Percentiles rank a stretch among this genome's conserved stretches.
phyloP scores from a whole-genome alignment of 2,888 invertebrate genomes.

The Scaptomyza tumidula region DNA sequence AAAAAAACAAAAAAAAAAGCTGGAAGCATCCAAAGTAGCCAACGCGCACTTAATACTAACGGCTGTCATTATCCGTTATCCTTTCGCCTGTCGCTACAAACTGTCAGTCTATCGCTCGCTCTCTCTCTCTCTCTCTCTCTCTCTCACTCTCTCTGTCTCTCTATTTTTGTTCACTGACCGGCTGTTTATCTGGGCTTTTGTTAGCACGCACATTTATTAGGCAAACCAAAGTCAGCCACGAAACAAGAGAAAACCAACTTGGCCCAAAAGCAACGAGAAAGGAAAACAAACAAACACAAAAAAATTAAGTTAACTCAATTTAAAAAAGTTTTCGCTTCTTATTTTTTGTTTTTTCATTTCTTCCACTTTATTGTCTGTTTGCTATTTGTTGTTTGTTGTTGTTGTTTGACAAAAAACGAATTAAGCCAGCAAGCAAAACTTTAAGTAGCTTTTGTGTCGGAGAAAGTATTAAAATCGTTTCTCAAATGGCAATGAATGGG shows the following conservation, averaged over 20 bases:
- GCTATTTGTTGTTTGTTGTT: constrained; percentile 63
- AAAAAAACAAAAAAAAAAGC: constrained; percentile 28
- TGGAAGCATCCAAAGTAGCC: constrained; percentile 63
- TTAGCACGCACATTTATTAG: constrained; percentile 76
- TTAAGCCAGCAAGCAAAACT: constrained; percentile 71
- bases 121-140: not conserved
- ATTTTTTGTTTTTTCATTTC: constrained; percentile 24
- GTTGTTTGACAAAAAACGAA: constrained; percentile 75
- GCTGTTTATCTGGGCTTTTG: constrained; percentile 71
- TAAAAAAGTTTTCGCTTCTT: constrained; percentile 62
- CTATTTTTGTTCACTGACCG: constrained; percentile 24
- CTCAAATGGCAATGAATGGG: constrained; percentile 54
- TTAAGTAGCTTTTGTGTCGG: constrained; percentile 77
- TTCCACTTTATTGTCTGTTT: constrained; percentile 49
- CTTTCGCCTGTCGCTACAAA: constrained; percentile 72
- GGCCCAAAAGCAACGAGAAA: constrained; percentile 7
- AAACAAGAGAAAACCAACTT: constrained; percentile 26
- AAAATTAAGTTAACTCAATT: constrained; percentile 76
- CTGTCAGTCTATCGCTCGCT: constrained; percentile 32
- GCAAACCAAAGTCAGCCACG: constrained; percentile 49
- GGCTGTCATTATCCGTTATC: constrained; percentile 79
- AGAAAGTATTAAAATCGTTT: constrained; percentile 75
- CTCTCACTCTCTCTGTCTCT: not conserved
- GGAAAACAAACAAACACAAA: constrained; percentile 29
- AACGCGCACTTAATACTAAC: constrained; percentile 77